These are phyloP conservation scores for Semicossyphus pulcher DNA, from an alignment of 2,113 vertebrate genomes.

Conservation along the genomic window DNA sequence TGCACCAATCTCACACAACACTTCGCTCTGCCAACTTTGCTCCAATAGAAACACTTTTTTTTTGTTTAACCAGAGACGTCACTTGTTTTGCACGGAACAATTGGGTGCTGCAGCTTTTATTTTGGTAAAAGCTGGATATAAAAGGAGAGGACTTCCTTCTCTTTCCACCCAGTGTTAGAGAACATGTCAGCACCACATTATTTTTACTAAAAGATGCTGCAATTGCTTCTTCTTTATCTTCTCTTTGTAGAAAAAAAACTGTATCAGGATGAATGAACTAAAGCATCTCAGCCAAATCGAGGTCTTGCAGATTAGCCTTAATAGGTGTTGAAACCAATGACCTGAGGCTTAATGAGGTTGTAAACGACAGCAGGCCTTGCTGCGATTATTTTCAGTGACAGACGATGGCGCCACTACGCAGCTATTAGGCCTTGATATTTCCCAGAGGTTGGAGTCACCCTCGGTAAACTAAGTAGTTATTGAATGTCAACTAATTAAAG, in stretches of 20 bases:
- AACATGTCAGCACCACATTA: constrained; percentile 18
- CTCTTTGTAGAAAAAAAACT: constrained; percentile 35
- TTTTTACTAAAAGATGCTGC: constrained; percentile 34
- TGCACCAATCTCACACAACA: constrained; percentile 71
- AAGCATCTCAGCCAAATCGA: constrained; percentile 62
- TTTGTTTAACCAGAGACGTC: constrained; percentile 8
- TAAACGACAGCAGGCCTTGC: constrained; percentile 55
- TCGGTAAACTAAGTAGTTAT: constrained; percentile 71
- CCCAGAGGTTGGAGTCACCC: constrained; percentile 68
- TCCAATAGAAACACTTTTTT: constrained; percentile 46
- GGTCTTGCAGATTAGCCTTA: constrained; percentile 71
- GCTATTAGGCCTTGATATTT: constrained; percentile 60
- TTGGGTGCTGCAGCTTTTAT: background rate
- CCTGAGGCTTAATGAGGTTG: constrained; percentile 68
- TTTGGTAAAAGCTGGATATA: background rate
- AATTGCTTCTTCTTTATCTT: constrained; percentile 8
- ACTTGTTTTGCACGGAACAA: constrained; percentile 10
- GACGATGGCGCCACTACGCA: constrained; percentile 84
- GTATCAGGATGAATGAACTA: constrained; percentile 37
- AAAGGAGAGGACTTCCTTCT: constrained; percentile 2
- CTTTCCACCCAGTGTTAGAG: background rate
- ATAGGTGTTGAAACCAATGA: constrained; percentile 75
- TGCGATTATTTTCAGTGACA: constrained; percentile 71
- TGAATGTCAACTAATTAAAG: constrained; percentile 79
- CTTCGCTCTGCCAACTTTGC: constrained; percentile 65